These are phyloP conservation scores for Hippocampus barbouri DNA, from an alignment of 2,113 vertebrate genomes.

Conservation along the genomic window DNA sequence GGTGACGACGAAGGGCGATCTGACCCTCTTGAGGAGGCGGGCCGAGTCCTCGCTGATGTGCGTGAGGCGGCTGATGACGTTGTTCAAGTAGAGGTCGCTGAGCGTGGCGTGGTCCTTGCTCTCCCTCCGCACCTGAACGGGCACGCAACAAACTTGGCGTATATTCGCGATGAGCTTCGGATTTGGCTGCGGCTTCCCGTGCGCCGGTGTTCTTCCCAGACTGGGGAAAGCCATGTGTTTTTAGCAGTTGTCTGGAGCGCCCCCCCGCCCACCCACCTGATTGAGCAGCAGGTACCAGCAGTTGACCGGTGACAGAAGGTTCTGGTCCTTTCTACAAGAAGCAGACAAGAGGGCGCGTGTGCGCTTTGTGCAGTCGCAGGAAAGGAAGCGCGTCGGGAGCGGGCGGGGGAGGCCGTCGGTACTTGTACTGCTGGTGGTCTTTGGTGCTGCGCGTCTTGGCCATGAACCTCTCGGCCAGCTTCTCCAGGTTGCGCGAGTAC, in stretches of 20 bases:
- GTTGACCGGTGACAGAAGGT: constrained; percentile 94
- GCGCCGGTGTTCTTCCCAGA: too few relatives aligned
- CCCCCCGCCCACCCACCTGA: constrained; percentile 41
- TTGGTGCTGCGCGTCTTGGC: constrained; percentile 98
- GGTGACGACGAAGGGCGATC: background rate
- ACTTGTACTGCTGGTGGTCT: constrained; percentile 99
- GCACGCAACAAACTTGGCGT: background rate
- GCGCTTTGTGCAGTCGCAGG: background rate
- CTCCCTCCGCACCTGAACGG: constrained; percentile 87
- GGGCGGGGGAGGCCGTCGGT: constrained; percentile 6
- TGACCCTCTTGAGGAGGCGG: constrained; percentile 98
- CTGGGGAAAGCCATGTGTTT: too few relatives aligned
- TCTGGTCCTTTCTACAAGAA: constrained; percentile 88
- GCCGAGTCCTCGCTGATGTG: constrained; percentile 98
- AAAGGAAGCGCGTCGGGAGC: too few relatives aligned
- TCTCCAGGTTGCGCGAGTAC: constrained; percentile 96
- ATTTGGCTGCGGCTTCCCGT: too few relatives aligned
- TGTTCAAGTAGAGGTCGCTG: constrained; percentile 98
- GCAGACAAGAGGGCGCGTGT: background rate
- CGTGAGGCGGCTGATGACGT: constrained; percentile 93
- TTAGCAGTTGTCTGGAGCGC: too few relatives aligned
- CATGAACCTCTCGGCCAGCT: constrained; percentile 94
- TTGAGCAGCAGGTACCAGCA: constrained; percentile 98
- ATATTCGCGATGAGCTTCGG: too few relatives aligned
- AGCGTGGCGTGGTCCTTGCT: constrained; percentile 96